Conservation (phyloP, 1,140 invertebrate species). For the Cepaea nemoralis region DNA sequence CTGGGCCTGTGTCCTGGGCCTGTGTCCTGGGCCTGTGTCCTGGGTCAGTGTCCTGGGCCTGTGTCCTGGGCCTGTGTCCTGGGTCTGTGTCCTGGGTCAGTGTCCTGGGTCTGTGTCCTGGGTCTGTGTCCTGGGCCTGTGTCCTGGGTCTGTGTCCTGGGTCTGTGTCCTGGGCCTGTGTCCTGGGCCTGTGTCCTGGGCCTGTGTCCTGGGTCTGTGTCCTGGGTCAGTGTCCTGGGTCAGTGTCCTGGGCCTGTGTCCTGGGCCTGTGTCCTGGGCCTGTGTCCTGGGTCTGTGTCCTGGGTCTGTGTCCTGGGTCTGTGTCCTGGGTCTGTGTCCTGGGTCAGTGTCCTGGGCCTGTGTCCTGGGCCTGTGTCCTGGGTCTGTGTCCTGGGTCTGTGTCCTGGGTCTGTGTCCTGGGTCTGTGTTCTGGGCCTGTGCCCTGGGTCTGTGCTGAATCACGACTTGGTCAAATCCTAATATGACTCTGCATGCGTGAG, state of each 20-base stretch:
- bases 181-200: not conserved
- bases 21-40: constrained; percentile 2
- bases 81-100: too few relatives aligned
- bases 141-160: not conserved
- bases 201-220: too few relatives aligned
- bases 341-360: too few relatives aligned
- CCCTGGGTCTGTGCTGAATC: too few relatives aligned
- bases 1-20: not conserved
- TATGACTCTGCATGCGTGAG: too few relatives aligned
- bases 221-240: too few relatives aligned
- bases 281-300: not conserved
- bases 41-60: too few relatives aligned
- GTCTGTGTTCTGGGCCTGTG: too few relatives aligned
- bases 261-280: not conserved
- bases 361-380: not conserved
- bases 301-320: not conserved
- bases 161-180: not conserved
- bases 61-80: not conserved
- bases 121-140: not conserved
- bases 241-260: not conserved
- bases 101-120: constrained; percentile 4
- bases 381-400: constrained; percentile 4
- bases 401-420: not conserved
- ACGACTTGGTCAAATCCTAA: too few relatives aligned
- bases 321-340: too few relatives aligned